Percentiles rank a stretch among this genome's conserved stretches.
phyloP scores from a whole-genome alignment of 2,888 invertebrate species.

The Melanophora roralis region DNA sequence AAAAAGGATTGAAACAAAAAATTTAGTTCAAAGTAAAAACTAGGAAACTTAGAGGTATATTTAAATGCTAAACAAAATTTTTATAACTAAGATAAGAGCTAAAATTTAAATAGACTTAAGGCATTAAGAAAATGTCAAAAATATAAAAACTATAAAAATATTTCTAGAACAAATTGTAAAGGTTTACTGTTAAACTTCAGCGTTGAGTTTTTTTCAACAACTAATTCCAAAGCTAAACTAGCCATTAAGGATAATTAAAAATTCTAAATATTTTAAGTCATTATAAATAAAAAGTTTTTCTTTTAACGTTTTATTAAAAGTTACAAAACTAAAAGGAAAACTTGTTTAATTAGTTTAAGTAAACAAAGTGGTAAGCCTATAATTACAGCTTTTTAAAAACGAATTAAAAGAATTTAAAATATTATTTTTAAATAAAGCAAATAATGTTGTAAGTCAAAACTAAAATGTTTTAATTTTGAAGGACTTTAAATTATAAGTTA shows the following conservation, averaged over 20 bases:
- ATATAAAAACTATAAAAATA: slow-evolving; percentile 18
- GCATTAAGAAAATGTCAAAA: slow-evolving; percentile 17
- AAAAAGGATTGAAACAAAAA: not conserved
- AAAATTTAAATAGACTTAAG: slow-evolving; percentile 3
- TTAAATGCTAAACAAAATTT: not conserved
- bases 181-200: slow-evolving; percentile 16
- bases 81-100: slow-evolving; percentile 48
- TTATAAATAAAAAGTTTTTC: slow-evolving; percentile 1
- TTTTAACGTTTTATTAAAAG: not conserved
- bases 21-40: not conserved
- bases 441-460: too few species aligned
- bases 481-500: too few species aligned
- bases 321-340: not conserved
- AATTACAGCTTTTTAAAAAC: not conserved
- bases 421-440: not conserved
- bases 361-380: slow-evolving; percentile 21
- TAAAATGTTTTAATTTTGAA: too few species aligned
- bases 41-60: not conserved
- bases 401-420: not conserved
- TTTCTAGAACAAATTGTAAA: slow-evolving; percentile 33
- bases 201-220: not conserved
- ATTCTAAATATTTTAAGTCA: not conserved
- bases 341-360: not conserved
- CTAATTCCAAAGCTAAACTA: slow-evolving; percentile 40
- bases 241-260: slow-evolving; percentile 55